Percentiles rank a stretch among this genome's conserved stretches.
phyloP scores from a whole-genome alignment of 2,113 vertebrate genomes.

The Semnornis frantzii region DNA sequence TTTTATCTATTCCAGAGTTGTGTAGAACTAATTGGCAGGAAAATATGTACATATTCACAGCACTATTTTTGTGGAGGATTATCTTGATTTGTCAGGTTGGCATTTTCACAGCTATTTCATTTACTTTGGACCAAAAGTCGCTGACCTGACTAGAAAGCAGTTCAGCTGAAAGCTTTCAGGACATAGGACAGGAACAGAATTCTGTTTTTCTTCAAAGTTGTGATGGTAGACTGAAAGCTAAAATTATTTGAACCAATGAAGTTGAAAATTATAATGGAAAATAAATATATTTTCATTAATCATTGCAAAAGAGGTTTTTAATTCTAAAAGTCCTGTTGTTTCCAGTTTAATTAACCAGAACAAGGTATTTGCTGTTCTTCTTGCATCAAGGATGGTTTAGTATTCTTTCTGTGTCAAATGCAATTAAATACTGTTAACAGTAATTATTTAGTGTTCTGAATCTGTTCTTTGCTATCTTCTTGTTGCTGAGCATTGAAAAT shows the following conservation, averaged over 20 bases:
- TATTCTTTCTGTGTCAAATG: neutral
- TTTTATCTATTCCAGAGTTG: neutral
- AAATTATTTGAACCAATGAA: neutral
- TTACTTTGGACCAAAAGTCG: neutral
- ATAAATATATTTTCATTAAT: neutral
- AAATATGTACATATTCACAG: neutral
- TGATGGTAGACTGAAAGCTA: neutral
- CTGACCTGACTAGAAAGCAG: neutral
- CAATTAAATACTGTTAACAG: neutral
- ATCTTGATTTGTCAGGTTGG: neutral
- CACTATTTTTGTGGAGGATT: neutral
- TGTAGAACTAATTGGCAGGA: neutral
- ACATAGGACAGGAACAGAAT: neutral
- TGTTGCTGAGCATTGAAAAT: constrained; percentile 7
- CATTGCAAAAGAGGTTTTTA: neutral
- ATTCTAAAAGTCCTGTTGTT: neutral
- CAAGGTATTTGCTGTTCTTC: neutral
- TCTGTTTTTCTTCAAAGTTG: neutral
- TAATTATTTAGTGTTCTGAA: constrained; percentile 19
- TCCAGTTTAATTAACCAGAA: neutral
- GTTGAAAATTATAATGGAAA: neutral
- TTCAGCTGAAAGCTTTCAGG: neutral
- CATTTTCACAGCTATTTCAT: neutral
- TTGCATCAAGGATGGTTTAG: neutral
- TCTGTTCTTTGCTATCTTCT: neutral